Conservation (phyloP, 2,888 invertebrate genomes). For the Caenorhabditis wallacei region DNA sequence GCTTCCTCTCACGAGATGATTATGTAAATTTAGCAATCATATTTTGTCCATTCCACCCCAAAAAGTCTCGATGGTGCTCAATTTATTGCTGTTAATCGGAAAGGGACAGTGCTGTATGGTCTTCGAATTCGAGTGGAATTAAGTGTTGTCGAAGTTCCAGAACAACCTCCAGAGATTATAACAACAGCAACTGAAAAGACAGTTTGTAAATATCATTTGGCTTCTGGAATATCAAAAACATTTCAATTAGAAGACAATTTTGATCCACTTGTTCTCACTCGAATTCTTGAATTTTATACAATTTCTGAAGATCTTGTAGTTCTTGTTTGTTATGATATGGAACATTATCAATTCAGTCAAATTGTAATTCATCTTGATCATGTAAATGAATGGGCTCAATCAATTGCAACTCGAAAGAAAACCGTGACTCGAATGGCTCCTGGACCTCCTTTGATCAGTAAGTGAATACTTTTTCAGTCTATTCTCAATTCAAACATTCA, state of each 20-base stretch:
- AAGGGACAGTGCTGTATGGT: conserved; percentile 35
- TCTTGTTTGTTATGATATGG: conserved; percentile 33
- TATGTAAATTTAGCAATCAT: conserved; percentile 26
- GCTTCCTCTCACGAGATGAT: background rate
- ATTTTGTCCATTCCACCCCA: conserved; percentile 44
- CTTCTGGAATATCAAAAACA: conserved; percentile 36
- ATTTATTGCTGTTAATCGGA: conserved; percentile 33
- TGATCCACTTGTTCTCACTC: conserved; percentile 29
- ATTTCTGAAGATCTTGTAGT: conserved; percentile 34
- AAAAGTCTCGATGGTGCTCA: conserved; percentile 39
- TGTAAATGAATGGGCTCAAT: conserved; percentile 18
- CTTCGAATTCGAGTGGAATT: conserved; percentile 31
- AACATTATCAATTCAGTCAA: conserved; percentile 43
- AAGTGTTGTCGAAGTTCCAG: conserved; percentile 29
- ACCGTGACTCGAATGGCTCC: conserved; percentile 34
- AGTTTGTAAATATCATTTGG: conserved; percentile 56
- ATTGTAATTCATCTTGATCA: conserved; percentile 35
- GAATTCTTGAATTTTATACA: conserved; percentile 43
- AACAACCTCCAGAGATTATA: conserved; percentile 41
- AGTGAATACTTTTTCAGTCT: conserved; percentile 6
- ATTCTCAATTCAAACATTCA: background rate
- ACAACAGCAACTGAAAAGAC: conserved; percentile 27
- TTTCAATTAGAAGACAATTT: conserved; percentile 39
- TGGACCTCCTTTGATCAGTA: conserved; percentile 54
- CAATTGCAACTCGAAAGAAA: conserved; percentile 15